Percentiles rank a stretch among this genome's conserved stretches.
Conservation (phyloP, 1,140 invertebrate species). For the Atta colombica region DNA sequence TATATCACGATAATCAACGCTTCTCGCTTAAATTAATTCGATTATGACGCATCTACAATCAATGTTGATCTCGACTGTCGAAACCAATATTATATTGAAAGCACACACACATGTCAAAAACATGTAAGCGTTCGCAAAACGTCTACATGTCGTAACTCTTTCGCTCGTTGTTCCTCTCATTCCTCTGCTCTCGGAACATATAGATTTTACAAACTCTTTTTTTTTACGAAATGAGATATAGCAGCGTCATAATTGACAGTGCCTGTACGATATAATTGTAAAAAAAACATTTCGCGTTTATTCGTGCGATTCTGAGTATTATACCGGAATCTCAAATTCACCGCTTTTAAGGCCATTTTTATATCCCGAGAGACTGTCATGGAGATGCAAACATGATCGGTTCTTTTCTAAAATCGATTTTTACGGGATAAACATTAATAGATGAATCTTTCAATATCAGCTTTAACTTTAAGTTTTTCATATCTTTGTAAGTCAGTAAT, state of each 20-base stretch:
- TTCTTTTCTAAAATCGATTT: conserved; percentile 47
- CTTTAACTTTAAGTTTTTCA: conserved; percentile 43
- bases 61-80: conserved; percentile 13
- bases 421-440: conserved; percentile 35
- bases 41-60: conserved; percentile 46
- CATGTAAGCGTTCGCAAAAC: conserved; percentile 43
- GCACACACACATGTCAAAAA: conserved; percentile 48
- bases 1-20: conserved; percentile 58
- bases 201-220: conserved; percentile 56
- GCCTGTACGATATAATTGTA: neutral
- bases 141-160: conserved; percentile 37
- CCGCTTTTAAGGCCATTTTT: conserved; percentile 72
- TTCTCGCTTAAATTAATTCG: conserved; percentile 40
- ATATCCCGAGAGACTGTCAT: conserved; percentile 63
- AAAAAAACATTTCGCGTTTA: conserved; percentile 60
- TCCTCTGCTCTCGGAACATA: conserved; percentile 20
- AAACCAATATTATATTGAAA: conserved; percentile 52
- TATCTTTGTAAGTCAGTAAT: conserved; percentile 65
- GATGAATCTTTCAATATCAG: conserved; percentile 38
- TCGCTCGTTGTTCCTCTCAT: conserved; percentile 58
- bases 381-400: conserved; percentile 53
- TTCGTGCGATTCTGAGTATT: conserved; percentile 51
- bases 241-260: conserved; percentile 4
- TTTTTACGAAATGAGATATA: conserved; percentile 33
- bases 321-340: conserved; percentile 51